These are phyloP conservation scores for Lasioglossum pauxillum DNA, from an alignment of 2,888 invertebrate genomes.

Conservation along the genomic window DNA sequence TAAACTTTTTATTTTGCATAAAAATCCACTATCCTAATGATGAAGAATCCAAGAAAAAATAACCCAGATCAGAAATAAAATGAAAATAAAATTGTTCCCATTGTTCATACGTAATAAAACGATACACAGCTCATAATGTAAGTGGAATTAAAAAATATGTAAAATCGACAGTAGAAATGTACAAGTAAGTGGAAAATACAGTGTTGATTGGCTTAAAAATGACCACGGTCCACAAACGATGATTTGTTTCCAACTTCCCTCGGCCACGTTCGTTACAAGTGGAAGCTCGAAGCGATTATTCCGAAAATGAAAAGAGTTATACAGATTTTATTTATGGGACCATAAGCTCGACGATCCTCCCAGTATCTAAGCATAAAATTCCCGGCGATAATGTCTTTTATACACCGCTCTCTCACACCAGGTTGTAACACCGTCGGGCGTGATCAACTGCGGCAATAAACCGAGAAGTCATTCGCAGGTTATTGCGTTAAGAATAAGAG, in stretches of 20 bases:
- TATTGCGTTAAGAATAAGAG: constrained; percentile 19
- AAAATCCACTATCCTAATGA: not conserved
- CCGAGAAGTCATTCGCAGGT: constrained; percentile 36
- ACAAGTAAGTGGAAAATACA: not conserved
- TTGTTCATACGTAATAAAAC: not conserved
- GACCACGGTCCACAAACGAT: not conserved
- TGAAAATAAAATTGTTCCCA: not conserved
- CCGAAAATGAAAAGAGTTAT: constrained; percentile 17
- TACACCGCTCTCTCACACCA: not conserved
- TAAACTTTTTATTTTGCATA: not conserved
- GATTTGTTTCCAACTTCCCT: not conserved
- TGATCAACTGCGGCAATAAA: constrained; percentile 23
- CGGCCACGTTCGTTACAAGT: not conserved
- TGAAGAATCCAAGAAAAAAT: not conserved
- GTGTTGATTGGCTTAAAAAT: not conserved
- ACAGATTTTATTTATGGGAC: constrained; percentile 9
- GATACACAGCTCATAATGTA: not conserved
- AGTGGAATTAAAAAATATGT: not conserved
- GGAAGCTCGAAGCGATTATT: constrained; percentile 1
- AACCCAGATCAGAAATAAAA: not conserved
- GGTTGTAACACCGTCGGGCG: constrained; percentile 12
- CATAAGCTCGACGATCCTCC: constrained; percentile 8
- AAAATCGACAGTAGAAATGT: not conserved
- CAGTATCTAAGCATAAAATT: constrained; percentile 16
- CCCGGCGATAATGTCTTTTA: constrained; percentile 24